Conservation (phyloP, 2,797 vertebrate genomes). For the Austrolebias charrua region DNA sequence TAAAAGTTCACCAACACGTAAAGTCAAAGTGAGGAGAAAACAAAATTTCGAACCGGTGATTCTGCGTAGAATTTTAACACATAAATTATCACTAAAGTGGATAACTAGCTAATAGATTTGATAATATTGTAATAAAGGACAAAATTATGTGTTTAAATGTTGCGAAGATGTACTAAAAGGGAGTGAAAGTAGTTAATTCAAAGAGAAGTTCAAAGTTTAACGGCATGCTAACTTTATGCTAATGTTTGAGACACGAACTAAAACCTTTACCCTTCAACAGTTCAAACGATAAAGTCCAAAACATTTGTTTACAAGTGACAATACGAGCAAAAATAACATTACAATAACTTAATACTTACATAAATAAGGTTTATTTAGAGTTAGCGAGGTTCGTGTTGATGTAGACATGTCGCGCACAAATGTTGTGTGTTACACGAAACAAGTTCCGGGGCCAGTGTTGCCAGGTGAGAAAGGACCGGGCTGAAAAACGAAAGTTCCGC, state of each 20-base stretch:
- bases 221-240: constrained; percentile 65
- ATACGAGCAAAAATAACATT: fast-evolving
- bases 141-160: fast-evolving
- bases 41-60: not conserved
- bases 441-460: no score
- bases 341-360: constrained; percentile 35
- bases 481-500: constrained; percentile 35
- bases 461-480: no score
- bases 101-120: not conserved
- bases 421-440: constrained; percentile 75
- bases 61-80: not conserved
- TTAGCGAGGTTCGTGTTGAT: not conserved
- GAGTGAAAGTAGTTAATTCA: not conserved
- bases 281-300: not conserved
- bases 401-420: constrained; percentile 51
- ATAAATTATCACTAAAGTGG: not conserved
- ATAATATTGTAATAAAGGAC: not conserved
- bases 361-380: not conserved
- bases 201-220: constrained; percentile 38
- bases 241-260: constrained; percentile 35
- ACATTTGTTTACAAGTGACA: no score
- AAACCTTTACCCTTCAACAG: not conserved
- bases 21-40: not conserved
- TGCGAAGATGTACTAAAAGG: fast-evolving
- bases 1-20: not conserved